Evolutionary conservation across 2,888 invertebrate genomes (phyloP).

Genomic region (Synanthedon tipuliformis): DNA sequence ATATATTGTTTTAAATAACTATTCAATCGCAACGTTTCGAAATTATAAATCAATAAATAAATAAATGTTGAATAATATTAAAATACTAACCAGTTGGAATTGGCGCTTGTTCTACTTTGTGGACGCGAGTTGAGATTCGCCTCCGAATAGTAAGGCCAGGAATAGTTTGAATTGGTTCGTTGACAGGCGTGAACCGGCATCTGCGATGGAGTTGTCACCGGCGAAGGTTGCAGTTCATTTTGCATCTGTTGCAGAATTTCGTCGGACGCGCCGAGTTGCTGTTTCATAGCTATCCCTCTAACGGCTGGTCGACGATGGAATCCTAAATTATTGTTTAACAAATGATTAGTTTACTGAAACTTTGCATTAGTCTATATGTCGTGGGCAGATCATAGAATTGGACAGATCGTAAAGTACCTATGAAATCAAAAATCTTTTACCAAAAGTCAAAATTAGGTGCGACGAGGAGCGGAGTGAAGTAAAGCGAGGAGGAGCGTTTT

Average conservation of each 20-base stretch:
- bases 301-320: constrained; percentile 91
- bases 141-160: constrained; percentile 77
- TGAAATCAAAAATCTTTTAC: no score
- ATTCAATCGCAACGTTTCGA: no score
- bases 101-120: constrained; percentile 48
- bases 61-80: no score
- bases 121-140: constrained; percentile 61
- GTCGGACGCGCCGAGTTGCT: constrained; percentile 84
- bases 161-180: constrained; percentile 52
- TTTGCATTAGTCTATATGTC: no score
- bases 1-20: no score
- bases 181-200: constrained; percentile 46
- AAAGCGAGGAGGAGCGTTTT: no score
- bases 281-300: constrained; percentile 81
- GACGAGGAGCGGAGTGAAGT: no score
- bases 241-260: constrained; percentile 87
- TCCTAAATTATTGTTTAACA: constrained; percentile 22
- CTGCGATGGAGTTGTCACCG: constrained; percentile 28
- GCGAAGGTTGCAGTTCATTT: constrained; percentile 69
- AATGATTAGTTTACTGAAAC: no score
- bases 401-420: no score
- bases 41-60: no score
- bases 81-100: constrained; percentile 42
- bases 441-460: no score
- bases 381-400: no score